Evolutionary conservation across 2,797 vertebrate species (phyloP).

Genomic region (Hippocampus kuda): DNA sequence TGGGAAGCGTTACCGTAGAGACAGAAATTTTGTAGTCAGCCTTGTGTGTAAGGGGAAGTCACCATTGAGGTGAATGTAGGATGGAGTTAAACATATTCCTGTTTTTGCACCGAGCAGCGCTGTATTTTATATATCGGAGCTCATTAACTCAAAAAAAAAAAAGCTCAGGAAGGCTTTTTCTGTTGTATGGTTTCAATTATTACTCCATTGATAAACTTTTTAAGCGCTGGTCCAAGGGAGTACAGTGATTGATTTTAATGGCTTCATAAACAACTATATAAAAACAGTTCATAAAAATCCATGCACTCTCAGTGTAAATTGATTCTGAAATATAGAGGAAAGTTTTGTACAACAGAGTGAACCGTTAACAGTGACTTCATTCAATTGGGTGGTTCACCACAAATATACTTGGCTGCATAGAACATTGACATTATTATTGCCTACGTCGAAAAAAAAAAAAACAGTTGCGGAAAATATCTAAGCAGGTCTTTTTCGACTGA

Average conservation of each 20-base stretch:
- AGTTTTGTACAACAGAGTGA: slow-evolving; percentile 90
- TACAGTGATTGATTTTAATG: slow-evolving; percentile 78
- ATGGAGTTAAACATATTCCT: background rate
- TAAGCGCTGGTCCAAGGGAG: slow-evolving; percentile 50
- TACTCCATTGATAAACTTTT: background rate
- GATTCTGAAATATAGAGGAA: slow-evolving; percentile 92
- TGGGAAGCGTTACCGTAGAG: too few relatives aligned
- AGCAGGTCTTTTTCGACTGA: slow-evolving; percentile 45
- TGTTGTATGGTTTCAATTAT: background rate
- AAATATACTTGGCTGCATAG: slow-evolving; percentile 97
- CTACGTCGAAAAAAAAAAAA: slow-evolving; percentile 61
- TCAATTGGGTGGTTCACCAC: slow-evolving; percentile 71
- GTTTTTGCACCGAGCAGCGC: too few relatives aligned
- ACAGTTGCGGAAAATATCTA: slow-evolving; percentile 52
- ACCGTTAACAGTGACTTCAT: slow-evolving; percentile 86
- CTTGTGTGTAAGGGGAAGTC: too few relatives aligned
- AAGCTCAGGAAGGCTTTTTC: background rate
- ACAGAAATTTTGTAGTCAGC: too few relatives aligned
- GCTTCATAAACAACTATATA: slow-evolving; percentile 80
- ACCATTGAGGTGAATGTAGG: too few relatives aligned
- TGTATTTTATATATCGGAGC: background rate
- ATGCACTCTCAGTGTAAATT: slow-evolving; percentile 90
- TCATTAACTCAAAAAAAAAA: background rate
- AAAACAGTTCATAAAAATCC: slow-evolving; percentile 75
- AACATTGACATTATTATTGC: slow-evolving; percentile 96